Conservation (phyloP, 2,113 vertebrate species). For the Synchiropus splendidus region DNA sequence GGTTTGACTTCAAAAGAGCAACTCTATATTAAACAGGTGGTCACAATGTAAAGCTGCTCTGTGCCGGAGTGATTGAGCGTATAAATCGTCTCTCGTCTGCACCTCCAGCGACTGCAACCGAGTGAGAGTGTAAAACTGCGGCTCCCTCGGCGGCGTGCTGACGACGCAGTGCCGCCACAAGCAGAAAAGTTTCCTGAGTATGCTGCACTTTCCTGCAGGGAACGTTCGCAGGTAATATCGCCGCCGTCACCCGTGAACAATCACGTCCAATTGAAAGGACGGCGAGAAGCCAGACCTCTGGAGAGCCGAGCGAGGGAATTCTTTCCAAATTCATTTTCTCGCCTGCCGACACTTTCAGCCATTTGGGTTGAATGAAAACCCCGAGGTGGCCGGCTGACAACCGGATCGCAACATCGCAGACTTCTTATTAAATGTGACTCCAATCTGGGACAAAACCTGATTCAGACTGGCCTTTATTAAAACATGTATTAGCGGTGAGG, state of each 20-base stretch:
- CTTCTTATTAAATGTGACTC: neutral
- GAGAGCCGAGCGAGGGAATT: constrained; percentile 3
- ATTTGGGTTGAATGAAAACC: constrained; percentile 1
- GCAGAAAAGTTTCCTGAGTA: neutral
- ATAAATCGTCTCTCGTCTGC: too few species aligned
- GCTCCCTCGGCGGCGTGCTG: too few species aligned
- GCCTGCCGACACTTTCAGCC: constrained; percentile 1
- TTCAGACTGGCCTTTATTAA: too few species aligned
- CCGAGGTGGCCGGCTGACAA: neutral
- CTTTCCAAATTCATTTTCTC: constrained; percentile 11
- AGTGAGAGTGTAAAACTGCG: too few species aligned
- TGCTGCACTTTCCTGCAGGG: constrained; percentile 5
- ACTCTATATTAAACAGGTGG: too few species aligned
- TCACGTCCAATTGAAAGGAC: constrained; percentile 13
- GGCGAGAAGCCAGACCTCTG: constrained; percentile 8
- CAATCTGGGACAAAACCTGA: too few species aligned
- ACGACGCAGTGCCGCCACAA: neutral
- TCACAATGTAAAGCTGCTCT: too few species aligned
- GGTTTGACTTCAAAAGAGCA: too few species aligned
- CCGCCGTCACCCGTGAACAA: constrained; percentile 16
- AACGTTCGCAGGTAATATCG: constrained; percentile 1
- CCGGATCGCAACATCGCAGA: neutral
- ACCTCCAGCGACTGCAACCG: too few species aligned
- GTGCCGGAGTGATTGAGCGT: too few species aligned
- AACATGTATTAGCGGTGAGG: too few species aligned